phyloP scores from a whole-genome alignment of 2,888 invertebrate genomes.

The Carterocephalus palaemon region DNA sequence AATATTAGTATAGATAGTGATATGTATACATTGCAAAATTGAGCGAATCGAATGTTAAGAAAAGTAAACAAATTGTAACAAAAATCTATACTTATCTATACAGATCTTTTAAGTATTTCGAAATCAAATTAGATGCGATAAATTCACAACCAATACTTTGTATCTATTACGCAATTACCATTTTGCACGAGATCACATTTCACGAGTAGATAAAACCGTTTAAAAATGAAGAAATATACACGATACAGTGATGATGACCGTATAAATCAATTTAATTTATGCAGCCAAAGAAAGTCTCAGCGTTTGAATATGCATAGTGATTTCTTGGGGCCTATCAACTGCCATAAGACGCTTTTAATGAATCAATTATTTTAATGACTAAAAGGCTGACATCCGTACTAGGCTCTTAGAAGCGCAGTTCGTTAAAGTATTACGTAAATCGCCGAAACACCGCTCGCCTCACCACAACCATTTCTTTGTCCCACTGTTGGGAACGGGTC shows the following conservation, averaged over 20 bases:
- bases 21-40: too few species aligned
- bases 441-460: too few species aligned
- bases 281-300: slow-evolving; percentile 16
- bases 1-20: too few species aligned
- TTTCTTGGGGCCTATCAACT: slow-evolving; percentile 14
- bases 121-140: too few species aligned
- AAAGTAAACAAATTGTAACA: too few species aligned
- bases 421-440: slow-evolving; percentile 13
- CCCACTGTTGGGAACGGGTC: too few species aligned
- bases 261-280: slow-evolving; percentile 4
- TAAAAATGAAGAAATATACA: not conserved
- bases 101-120: too few species aligned
- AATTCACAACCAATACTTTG: too few species aligned
- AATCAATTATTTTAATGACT: slow-evolving; percentile 18
- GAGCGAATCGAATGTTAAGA: too few species aligned
- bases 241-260: too few species aligned
- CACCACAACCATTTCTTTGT: too few species aligned
- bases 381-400: slow-evolving; percentile 1
- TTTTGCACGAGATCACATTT: not conserved
- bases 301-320: slow-evolving; percentile 17
- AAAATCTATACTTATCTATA: too few species aligned
- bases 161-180: not conserved
- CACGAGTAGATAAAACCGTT: not conserved
- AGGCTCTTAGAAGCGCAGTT: slow-evolving; percentile 8
- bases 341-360: slow-evolving; percentile 19